These are phyloP conservation scores for Hypsibius dujardini DNA, from an alignment of 1,140 invertebrate genomes.

Conservation along the genomic window DNA sequence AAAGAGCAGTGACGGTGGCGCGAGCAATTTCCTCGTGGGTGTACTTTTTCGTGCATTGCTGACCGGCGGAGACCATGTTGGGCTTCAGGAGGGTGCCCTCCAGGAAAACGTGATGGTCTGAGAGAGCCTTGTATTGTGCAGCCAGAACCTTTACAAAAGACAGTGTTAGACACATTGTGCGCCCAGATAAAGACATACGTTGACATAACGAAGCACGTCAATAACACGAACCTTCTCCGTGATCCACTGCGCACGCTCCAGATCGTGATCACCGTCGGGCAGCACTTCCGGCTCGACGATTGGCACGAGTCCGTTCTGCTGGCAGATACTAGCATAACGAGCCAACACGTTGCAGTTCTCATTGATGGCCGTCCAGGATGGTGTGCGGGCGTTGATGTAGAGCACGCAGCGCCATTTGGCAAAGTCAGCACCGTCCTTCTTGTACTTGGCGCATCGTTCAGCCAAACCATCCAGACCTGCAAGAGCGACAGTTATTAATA, in stretches of 20 bases:
- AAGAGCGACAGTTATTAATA: constrained; percentile 13
- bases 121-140: constrained; percentile 86
- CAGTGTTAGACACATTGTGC: no score
- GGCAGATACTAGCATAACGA: constrained; percentile 85
- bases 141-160: constrained; percentile 48
- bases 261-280: constrained; percentile 74
- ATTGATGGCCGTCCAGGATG: constrained; percentile 68
- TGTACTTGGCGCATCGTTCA: constrained; percentile 86
- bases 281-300: constrained; percentile 87
- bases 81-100: constrained; percentile 95
- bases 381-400: constrained; percentile 74
- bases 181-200: no score
- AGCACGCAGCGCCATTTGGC: constrained; percentile 95
- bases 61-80: constrained; percentile 88
- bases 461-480: constrained; percentile 72
- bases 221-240: constrained; percentile 50
- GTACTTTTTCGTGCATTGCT: constrained; percentile 49
- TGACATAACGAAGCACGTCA: no score
- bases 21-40: constrained; percentile 51
- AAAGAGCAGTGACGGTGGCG: constrained; percentile 75
- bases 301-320: constrained; percentile 76
- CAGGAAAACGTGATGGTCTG: constrained; percentile 87
- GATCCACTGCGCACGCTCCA: constrained; percentile 77
- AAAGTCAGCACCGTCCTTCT: constrained; percentile 92
- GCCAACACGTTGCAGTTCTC: constrained; percentile 91